phyloP scores from a whole-genome alignment of 1,140 invertebrate species.

The Dreissena rostriformis region DNA sequence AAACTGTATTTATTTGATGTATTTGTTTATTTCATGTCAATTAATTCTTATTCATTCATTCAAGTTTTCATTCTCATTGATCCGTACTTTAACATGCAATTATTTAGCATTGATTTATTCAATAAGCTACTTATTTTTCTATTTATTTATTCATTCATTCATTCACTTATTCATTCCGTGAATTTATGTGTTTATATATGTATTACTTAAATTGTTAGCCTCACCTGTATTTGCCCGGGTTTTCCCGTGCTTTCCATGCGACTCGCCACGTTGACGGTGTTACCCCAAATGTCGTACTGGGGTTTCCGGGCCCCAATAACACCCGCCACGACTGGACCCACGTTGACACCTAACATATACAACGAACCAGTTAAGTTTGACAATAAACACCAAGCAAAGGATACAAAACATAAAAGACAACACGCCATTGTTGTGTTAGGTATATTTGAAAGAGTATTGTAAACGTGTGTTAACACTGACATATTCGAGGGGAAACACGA shows the following conservation, averaged over 20 bases:
- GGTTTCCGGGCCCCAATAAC: conserved; percentile 95
- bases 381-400: not conserved
- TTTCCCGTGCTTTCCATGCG: conserved; percentile 98
- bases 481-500: too few relatives aligned
- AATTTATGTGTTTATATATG: too few relatives aligned
- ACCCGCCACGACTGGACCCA: conserved; percentile 93
- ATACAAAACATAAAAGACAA: not conserved
- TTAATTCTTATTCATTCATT: too few relatives aligned
- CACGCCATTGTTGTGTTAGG: not conserved
- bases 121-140: too few relatives aligned
- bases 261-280: conserved; percentile 97
- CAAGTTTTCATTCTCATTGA: too few relatives aligned
- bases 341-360: conserved; percentile 74
- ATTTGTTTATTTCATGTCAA: not conserved
- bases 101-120: too few relatives aligned
- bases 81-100: too few relatives aligned
- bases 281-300: conserved; percentile 85
- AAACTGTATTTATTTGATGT: not conserved
- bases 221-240: conserved; percentile 95
- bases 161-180: too few relatives aligned
- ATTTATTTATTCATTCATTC: too few relatives aligned
- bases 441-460: too few relatives aligned
- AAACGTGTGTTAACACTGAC: too few relatives aligned
- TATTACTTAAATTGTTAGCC: too few relatives aligned
- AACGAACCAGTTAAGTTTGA: not conserved